A percentile compares a stretch with the other conserved stretches of the same genome.
Evolutionary conservation across 2,113 vertebrate genomes (phyloP).

Genomic region (Elephantulus edwardii): DNA sequence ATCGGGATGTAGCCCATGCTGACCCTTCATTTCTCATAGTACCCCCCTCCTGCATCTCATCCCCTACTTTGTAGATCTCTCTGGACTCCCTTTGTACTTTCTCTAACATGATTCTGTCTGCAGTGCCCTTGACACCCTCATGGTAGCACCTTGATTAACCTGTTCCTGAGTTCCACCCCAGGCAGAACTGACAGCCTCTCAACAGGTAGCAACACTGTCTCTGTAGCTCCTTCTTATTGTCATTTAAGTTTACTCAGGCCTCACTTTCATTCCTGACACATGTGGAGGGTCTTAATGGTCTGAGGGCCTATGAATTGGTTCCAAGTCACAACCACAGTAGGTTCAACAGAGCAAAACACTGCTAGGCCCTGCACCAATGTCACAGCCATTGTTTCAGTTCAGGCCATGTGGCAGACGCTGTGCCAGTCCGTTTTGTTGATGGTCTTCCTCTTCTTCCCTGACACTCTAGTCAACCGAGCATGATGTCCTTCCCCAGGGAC

Average conservation of each 20-base stretch:
- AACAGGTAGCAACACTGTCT: neutral
- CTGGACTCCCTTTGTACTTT: neutral
- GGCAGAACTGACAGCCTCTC: neutral
- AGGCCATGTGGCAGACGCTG: too few species aligned
- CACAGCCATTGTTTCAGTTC: too few species aligned
- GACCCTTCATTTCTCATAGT: neutral
- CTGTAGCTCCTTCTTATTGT: neutral
- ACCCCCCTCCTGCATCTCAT: neutral
- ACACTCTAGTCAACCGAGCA: too few species aligned
- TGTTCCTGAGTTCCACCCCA: neutral
- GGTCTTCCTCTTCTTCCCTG: too few species aligned
- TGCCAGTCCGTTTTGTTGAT: too few species aligned
- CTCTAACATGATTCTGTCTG: neutral
- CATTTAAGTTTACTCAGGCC: neutral
- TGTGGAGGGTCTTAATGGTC: neutral
- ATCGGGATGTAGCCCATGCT: neutral
- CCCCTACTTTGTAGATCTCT: neutral
- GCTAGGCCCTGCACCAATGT: too few species aligned
- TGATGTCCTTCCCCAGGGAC: too few species aligned
- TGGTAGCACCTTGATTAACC: neutral
- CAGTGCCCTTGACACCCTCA: neutral
- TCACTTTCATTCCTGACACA: neutral
- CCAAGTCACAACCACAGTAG: too few species aligned
- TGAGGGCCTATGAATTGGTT: too few species aligned
- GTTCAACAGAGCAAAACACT: too few species aligned